Conservation (phyloP, 2,888 invertebrate genomes). For the Torymus aiolomorphi region DNA sequence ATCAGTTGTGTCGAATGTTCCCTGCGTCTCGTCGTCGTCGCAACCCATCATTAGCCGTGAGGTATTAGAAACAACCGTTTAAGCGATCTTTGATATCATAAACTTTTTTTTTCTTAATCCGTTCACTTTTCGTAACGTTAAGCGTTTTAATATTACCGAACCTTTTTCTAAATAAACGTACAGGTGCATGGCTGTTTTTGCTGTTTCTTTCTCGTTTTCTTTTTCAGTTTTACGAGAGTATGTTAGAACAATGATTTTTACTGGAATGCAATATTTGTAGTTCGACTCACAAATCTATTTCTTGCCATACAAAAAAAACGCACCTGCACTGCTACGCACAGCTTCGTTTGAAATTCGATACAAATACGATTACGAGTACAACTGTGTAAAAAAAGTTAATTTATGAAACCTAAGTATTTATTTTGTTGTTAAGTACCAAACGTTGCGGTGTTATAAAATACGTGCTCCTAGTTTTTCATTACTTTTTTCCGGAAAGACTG, state of each 20-base stretch:
- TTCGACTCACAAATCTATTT: slow-evolving; percentile 48
- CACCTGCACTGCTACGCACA: slow-evolving; percentile 63
- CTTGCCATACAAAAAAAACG: slow-evolving; percentile 46
- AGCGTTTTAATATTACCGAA: slow-evolving; percentile 41
- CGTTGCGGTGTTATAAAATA: slow-evolving; percentile 7
- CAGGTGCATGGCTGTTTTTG: slow-evolving; percentile 70
- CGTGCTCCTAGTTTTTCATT: slow-evolving; percentile 25
- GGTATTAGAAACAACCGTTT: slow-evolving; percentile 85
- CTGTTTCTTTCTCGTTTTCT: slow-evolving; percentile 58
- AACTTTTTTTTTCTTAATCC: slow-evolving; percentile 27
- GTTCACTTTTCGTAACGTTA: slow-evolving; percentile 47
- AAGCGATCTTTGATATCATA: slow-evolving; percentile 63
- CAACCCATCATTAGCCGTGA: slow-evolving; percentile 77
- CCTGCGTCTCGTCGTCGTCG: slow-evolving; percentile 69
- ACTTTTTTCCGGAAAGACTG: slow-evolving; percentile 55
- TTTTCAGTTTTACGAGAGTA: slow-evolving; percentile 24
- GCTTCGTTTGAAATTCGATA: slow-evolving; percentile 57
- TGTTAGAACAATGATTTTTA: slow-evolving; percentile 51
- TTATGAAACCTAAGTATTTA: slow-evolving; percentile 10
- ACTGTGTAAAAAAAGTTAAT: not conserved
- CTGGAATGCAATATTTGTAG: slow-evolving; percentile 58
- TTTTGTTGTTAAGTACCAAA: slow-evolving; percentile 27
- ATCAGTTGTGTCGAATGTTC: slow-evolving; percentile 72
- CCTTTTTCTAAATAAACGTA: slow-evolving; percentile 39
- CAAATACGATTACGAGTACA: slow-evolving; percentile 9